Conservation (phyloP, 2,113 vertebrate genomes). For the Chaetorhynchus papuensis region DNA sequence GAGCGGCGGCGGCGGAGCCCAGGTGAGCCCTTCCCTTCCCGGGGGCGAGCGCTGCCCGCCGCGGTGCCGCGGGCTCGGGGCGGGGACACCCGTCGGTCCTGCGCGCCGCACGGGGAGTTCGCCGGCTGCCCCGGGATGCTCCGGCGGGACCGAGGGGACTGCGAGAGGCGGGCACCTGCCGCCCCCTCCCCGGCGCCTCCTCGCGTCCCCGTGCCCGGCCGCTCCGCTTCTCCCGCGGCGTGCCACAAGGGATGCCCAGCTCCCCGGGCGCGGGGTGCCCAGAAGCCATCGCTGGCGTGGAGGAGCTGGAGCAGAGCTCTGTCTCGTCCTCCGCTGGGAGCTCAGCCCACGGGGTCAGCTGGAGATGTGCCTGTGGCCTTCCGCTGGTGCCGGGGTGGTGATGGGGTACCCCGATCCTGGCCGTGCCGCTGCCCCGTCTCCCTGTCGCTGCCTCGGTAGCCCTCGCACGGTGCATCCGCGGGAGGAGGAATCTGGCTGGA, state of each 20-base stretch:
- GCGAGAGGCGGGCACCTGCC: background rate
- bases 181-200: background rate
- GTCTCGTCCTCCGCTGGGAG: background rate
- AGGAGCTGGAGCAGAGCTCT: background rate
- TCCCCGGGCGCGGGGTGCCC: background rate
- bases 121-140: background rate
- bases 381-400: background rate
- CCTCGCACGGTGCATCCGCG: background rate
- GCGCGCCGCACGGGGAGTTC: background rate
- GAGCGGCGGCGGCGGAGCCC: background rate
- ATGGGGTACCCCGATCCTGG: background rate
- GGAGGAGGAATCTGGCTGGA: background rate
- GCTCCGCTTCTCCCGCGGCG: background rate
- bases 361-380: background rate
- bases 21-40: constrained; percentile 7
- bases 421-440: background rate
- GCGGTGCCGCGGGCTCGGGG: background rate
- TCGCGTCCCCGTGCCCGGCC: background rate
- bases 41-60: background rate
- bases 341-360: background rate
- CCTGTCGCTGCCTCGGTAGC: background rate
- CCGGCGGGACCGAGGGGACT: background rate
- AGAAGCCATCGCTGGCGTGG: background rate
- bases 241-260: background rate
- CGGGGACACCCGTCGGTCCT: background rate